Percentiles rank a stretch among this genome's conserved stretches.
Conservation (phyloP, 2,113 vertebrate species). For the Sarotherodon lohbergeri region DNA sequence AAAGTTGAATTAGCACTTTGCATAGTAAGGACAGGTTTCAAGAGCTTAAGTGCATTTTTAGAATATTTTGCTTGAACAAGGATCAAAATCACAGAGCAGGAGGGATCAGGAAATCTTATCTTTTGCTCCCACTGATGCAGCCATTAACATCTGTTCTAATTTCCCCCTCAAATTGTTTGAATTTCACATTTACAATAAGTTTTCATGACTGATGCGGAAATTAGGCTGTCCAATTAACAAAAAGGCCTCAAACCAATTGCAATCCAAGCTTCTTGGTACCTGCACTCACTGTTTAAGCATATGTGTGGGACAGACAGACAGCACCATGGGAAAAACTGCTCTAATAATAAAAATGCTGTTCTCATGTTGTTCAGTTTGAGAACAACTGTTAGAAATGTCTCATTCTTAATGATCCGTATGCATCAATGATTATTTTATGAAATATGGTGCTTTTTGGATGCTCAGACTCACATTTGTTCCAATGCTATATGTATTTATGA, state of each 20-base stretch:
- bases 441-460: background rate
- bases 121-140: background rate
- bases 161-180: background rate
- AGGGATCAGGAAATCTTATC: background rate
- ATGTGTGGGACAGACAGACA: background rate
- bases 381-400: background rate
- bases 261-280: background rate
- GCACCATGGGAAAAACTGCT: background rate
- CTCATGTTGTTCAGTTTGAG: background rate
- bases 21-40: background rate
- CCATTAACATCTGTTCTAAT: background rate
- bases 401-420: fast-evolving
- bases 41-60: background rate
- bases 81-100: background rate
- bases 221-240: background rate
- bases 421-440: background rate
- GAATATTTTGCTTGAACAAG: background rate
- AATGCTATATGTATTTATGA: background rate
- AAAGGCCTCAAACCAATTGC: background rate
- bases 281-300: background rate
- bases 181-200: background rate
- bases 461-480: background rate
- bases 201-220: background rate
- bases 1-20: background rate
- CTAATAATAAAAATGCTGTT: background rate